A percentile compares a stretch with the other conserved stretches of the same genome.
phyloP scores from a whole-genome alignment of 2,888 invertebrate genomes.

The Eristalis tenax region DNA sequence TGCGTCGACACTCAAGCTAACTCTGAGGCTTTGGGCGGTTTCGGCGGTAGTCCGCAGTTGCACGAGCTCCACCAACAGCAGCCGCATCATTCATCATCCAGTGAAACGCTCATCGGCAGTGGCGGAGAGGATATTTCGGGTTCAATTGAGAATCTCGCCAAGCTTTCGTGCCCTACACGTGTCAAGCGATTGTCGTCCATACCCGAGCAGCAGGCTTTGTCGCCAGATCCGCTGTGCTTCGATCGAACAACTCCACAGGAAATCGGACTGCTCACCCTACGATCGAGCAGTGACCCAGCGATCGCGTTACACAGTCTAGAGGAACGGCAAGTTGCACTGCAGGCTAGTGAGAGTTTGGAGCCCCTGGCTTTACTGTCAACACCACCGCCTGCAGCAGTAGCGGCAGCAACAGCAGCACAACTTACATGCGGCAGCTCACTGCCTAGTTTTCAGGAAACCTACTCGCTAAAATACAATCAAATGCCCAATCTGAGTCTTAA shows the following conservation, averaged over 20 bases:
- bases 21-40: slow-evolving; percentile 52
- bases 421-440: slow-evolving; percentile 84
- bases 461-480: slow-evolving; percentile 88
- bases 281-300: slow-evolving; percentile 81
- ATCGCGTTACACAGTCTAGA: slow-evolving; percentile 78
- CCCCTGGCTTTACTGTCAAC: slow-evolving; percentile 65
- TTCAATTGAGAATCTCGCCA: slow-evolving; percentile 79
- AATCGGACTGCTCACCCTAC: slow-evolving; percentile 77
- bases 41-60: slow-evolving; percentile 70
- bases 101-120: slow-evolving; percentile 75
- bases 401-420: slow-evolving; percentile 69
- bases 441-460: slow-evolving; percentile 94
- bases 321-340: slow-evolving; percentile 74
- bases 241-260: slow-evolving; percentile 77
- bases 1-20: slow-evolving; percentile 72
- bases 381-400: slow-evolving; percentile 59
- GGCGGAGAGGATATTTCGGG: slow-evolving; percentile 77
- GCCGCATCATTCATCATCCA: slow-evolving; percentile 70
- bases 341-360: slow-evolving; percentile 58
- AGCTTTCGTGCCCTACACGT: slow-evolving; percentile 77
- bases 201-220: slow-evolving; percentile 77
- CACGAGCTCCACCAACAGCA: slow-evolving; percentile 63
- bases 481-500: slow-evolving; percentile 86
- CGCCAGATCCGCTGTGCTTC: slow-evolving; percentile 76
- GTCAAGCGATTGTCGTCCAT: slow-evolving; percentile 79